phyloP scores from a whole-genome alignment of 2,797 vertebrate species.

The Oryzias dopingdopingensis region DNA sequence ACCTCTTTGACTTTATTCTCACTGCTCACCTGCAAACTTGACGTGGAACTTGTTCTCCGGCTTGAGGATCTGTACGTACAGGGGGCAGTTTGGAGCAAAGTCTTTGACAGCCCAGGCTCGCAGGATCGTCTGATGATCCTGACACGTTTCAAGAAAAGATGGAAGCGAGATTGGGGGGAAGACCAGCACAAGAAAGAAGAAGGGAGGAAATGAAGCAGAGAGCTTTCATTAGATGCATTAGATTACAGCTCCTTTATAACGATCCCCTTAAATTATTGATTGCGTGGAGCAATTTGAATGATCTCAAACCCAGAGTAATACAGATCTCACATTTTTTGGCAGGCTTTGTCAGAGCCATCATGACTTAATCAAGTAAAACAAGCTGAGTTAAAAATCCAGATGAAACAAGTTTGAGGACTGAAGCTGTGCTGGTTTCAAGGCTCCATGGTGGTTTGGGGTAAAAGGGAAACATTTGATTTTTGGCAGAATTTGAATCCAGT shows the following conservation, averaged over 20 bases:
- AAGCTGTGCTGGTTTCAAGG: too few relatives aligned
- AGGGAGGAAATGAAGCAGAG: slow-evolving; percentile 20
- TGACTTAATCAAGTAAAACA: slow-evolving; percentile 11
- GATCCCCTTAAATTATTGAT: slow-evolving; percentile 39
- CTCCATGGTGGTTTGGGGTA: too few relatives aligned
- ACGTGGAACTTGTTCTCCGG: slow-evolving; percentile 88
- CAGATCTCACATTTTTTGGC: slow-evolving; percentile 12
- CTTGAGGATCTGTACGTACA: slow-evolving; percentile 86
- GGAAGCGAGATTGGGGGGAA: slow-evolving; percentile 23
- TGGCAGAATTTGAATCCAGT: too few relatives aligned
- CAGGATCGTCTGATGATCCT: slow-evolving; percentile 87
- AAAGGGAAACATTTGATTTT: too few relatives aligned
- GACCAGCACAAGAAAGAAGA: slow-evolving; percentile 4
- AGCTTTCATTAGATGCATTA: slow-evolving; percentile 39
- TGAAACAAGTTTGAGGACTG: background rate
- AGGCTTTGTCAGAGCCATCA: background rate
- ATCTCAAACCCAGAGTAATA: slow-evolving; percentile 15
- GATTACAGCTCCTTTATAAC: slow-evolving; percentile 33
- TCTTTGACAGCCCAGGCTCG: slow-evolving; percentile 86
- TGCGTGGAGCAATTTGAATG: slow-evolving; percentile 20
- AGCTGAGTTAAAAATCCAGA: slow-evolving; percentile 4
- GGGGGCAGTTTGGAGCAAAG: slow-evolving; percentile 84
- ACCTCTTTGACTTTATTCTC: slow-evolving; percentile 25
- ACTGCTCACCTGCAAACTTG: slow-evolving; percentile 83
- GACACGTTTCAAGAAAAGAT: slow-evolving; percentile 33